Evolutionary conservation across 2,113 vertebrate genomes (phyloP).

Genomic region (Glaucomys volans): DNA sequence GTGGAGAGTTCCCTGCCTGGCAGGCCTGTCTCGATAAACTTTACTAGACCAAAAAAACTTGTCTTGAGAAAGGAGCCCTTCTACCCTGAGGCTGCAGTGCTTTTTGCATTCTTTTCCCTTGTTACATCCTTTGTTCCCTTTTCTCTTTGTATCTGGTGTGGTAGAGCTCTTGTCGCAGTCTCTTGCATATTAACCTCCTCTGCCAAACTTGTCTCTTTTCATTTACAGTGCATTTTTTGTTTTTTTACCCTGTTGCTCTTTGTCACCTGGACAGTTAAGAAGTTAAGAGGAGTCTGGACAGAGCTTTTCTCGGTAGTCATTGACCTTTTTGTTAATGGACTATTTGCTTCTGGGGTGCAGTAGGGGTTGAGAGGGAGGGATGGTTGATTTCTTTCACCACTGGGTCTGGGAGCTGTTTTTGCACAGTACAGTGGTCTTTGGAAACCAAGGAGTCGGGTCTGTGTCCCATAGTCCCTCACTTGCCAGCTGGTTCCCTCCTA

Average conservation of each 20-base stretch:
- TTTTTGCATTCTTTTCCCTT: background rate
- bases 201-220: background rate
- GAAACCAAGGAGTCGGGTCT: background rate
- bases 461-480: background rate
- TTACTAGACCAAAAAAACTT: background rate
- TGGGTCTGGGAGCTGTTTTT: background rate
- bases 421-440: background rate
- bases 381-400: background rate
- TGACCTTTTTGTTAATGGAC: conserved; percentile 2
- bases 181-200: conserved; percentile 49
- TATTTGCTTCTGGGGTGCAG: background rate
- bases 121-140: background rate
- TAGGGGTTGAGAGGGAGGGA: background rate
- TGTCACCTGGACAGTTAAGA: background rate
- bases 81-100: background rate
- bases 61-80: background rate
- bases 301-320: background rate
- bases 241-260: background rate
- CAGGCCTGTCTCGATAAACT: conserved; percentile 47
- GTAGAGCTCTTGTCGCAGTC: background rate
- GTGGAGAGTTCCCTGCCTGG: background rate
- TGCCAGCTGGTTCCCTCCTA: background rate
- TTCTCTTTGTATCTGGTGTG: background rate
- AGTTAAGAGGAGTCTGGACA: background rate
- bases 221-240: conserved; percentile 25